Percentiles rank a stretch among this genome's conserved stretches.
Conservation (phyloP, 2,888 invertebrate genomes). For the Gibbula magus region DNA sequence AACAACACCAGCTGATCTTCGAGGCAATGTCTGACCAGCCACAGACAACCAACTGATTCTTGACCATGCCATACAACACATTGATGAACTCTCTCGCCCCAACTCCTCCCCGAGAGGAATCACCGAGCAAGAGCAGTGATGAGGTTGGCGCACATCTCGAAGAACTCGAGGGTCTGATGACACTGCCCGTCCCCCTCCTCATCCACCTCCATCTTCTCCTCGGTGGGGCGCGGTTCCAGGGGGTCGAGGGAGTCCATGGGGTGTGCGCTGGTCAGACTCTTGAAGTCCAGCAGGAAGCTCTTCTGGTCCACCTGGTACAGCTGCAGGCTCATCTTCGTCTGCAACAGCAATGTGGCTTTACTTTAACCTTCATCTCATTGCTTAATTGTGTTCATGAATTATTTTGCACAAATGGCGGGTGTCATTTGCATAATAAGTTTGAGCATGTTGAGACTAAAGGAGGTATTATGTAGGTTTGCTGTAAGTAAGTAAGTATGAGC, state of each 20-base stretch:
- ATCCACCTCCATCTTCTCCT: slow-evolving; percentile 68
- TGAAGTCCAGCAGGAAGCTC: slow-evolving; percentile 97
- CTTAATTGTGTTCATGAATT: too few species aligned
- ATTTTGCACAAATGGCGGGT: not conserved
- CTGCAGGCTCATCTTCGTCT: slow-evolving; percentile 94
- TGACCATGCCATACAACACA: not conserved
- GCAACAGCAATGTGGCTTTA: slow-evolving; percentile 23
- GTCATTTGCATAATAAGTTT: not conserved
- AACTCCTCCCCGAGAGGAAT: not conserved
- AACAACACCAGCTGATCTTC: not conserved
- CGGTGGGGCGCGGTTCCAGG: slow-evolving; percentile 41
- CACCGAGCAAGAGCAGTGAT: slow-evolving; percentile 95
- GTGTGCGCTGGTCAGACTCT: slow-evolving; percentile 80
- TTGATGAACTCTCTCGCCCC: not conserved
- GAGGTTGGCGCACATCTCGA: slow-evolving; percentile 99
- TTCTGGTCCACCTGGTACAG: slow-evolving; percentile 99
- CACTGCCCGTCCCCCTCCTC: slow-evolving; percentile 70
- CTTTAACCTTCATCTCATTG: too few species aligned
- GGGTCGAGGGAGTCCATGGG: not conserved
- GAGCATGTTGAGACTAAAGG: too few species aligned
- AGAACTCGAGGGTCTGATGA: slow-evolving; percentile 99
- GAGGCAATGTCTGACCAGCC: not conserved
- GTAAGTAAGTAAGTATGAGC: too few species aligned
- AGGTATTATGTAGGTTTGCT: too few species aligned
- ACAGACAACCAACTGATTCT: not conserved